Base-by-base conservation (phyloP, 2,797 vertebrate species). In the Sebastes matsubarae region DNA sequence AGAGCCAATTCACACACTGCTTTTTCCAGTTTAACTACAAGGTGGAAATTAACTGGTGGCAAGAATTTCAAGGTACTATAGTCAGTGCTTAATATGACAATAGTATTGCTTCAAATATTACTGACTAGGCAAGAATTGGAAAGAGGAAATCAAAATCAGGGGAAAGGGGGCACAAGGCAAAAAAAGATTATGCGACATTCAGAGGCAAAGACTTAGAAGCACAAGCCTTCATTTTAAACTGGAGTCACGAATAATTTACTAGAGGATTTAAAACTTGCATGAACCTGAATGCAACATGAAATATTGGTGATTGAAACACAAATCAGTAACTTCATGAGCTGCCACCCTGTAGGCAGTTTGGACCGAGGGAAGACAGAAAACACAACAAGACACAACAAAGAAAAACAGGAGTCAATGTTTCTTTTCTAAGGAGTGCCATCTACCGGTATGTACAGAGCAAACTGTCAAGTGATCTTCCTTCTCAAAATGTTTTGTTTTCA, bases 321-420 rank as follows among this genome's bases (percentile, higher is more conserved):
- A 71, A 64, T 72, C 32, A 74, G 30, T 65, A 75, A 74, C 77
- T 69, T 72, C 20, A 57, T 42, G 2, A 80, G 38, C 16, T 66
- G 64, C 58, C 24, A 32, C 13, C 0, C 3, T 61, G 68, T 1
- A 9, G 34, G 63, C 59, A 75, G 74, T 50, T 73, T 34, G 72
- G 34, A 81, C 50, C 38, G 2, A 66, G 57, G 82, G 86, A 91
- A 89, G 87, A 91, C 88, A 74, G 27, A 60, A 83, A 79, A 84
- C 25, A 83, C 70, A 46, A 6, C 58, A 84, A 20, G 0, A 57
- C n/a, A 85, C 4, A 65, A 27, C 24, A 36, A 72, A 8, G 64
- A 55, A 60, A 30, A 29, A 1, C 22, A 52, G 20, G 34, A 68
- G 22, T 72, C 10, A 25, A 4, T n/a, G 50, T 54, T 61, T 71